Evolutionary conservation across 2,113 vertebrate species (phyloP), one percentile per base, ranked within the genome.

Genomic region (Clarias macrocephalus): DNA sequence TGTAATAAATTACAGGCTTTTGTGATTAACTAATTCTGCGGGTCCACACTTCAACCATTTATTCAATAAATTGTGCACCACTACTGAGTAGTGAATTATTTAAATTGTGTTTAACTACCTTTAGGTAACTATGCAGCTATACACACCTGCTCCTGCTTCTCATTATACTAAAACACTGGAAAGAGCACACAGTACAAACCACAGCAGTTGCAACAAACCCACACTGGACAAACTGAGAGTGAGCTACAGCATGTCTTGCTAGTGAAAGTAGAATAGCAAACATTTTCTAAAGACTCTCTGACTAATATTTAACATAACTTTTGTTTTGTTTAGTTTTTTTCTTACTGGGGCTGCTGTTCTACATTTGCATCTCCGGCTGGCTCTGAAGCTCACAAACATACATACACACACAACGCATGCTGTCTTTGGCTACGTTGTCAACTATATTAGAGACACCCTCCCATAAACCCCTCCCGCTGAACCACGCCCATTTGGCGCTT

Each of bases 401-500:
- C 66, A 63, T 70, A 82, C 48, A 8, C 48, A 48, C 48, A 42
- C 42, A 65, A 77, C 60, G 73, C 86, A 87, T 87, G 86, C 80
- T 72, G 66, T 48, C 9, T 65, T 76, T 82, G 56, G 57, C 4
- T 68, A 62, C 1, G 15, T n/a, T 42, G 75, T 66, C 12, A 37
- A 48, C 68, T 57, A 83, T 33, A 52, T 75, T 63, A 79, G 59
- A 65, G 88, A 90, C 86, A 56, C 80, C 52, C 7, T 52, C 54
- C n/a, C n/a, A 91, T 89, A 86, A 62, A 89, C 87, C 90, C 82
- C 79, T 60, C 86, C 87, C 88, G 21, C 16, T 19, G 10, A 77
- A 85, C 48, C 86, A 85, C 87, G 65, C 91, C 91, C 88, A 65
- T 57, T 91, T 90, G 91, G 88, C 95, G 95, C 98, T 99, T 99